Evolutionary conservation across 1,140 invertebrate species (phyloP).

Genomic region (Physella acuta): DNA sequence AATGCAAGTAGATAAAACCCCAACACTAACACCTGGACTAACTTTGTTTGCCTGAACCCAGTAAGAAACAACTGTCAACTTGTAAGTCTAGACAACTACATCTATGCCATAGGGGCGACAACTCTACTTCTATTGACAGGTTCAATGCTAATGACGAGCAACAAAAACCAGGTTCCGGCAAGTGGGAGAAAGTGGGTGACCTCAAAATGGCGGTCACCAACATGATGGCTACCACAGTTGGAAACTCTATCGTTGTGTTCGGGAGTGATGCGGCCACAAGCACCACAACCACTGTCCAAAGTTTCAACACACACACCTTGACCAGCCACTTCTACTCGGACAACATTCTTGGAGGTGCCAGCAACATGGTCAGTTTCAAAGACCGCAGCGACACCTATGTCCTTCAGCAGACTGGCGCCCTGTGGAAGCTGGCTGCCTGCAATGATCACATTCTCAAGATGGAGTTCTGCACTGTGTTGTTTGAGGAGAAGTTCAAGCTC

Average conservation of each 20-base stretch:
- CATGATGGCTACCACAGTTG: background rate
- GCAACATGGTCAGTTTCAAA: background rate
- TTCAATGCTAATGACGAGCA: background rate
- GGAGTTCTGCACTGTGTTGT: background rate
- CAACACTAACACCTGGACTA: background rate
- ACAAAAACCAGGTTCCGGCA: background rate
- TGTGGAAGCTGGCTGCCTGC: background rate
- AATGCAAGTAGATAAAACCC: background rate
- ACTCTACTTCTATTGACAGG: background rate
- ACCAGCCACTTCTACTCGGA: background rate
- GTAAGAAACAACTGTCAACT: background rate
- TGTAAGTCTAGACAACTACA: conserved; percentile 1
- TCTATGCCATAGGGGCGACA: conserved; percentile 1
- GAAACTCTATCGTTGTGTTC: background rate
- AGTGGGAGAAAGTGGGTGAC: background rate
- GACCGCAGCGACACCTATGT: background rate
- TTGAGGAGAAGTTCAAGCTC: background rate
- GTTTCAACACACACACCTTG: background rate
- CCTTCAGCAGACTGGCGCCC: background rate
- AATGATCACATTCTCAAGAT: background rate
- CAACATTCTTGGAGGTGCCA: no score
- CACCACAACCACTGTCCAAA: background rate
- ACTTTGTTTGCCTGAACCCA: background rate
- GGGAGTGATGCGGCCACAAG: background rate
- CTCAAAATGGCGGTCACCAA: background rate